phyloP scores from a whole-genome alignment of 2,113 vertebrate species.

The Atlantisia rogersi region DNA sequence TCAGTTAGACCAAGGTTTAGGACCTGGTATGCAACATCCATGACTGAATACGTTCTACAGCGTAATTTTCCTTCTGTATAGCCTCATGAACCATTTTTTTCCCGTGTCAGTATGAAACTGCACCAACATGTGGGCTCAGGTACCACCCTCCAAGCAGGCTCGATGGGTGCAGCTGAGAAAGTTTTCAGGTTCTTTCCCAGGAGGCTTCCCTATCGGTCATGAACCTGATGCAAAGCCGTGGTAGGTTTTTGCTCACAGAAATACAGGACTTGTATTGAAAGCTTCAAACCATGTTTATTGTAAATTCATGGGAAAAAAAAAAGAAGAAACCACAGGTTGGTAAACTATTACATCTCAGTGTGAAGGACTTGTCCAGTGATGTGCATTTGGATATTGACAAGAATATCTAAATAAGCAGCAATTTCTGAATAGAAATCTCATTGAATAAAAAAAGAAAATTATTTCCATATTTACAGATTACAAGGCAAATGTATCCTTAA shows the following conservation, averaged over 20 bases:
- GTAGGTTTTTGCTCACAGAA: slow-evolving; percentile 43
- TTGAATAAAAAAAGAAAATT: slow-evolving; percentile 76
- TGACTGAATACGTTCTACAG: not conserved
- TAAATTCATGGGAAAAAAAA: slow-evolving; percentile 55
- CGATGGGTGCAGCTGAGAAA: not conserved
- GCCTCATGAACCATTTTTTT: not conserved
- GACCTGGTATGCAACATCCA: not conserved
- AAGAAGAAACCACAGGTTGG: slow-evolving; percentile 57
- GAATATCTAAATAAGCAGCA: slow-evolving; percentile 65
- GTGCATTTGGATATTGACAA: slow-evolving; percentile 50
- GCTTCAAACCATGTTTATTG: slow-evolving; percentile 75
- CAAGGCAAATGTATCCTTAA: slow-evolving; percentile 54
- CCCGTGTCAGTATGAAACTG: not conserved
- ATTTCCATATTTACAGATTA: slow-evolving; percentile 83
- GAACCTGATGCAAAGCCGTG: not conserved
- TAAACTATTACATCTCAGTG: slow-evolving; percentile 62
- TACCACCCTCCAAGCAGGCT: not conserved
- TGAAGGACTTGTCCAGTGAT: slow-evolving; percentile 58
- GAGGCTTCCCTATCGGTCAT: not conserved
- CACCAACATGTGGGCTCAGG: not conserved
- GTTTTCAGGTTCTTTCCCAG: not conserved
- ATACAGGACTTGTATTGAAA: slow-evolving; percentile 38
- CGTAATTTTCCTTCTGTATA: not conserved
- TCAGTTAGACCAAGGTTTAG: not conserved
- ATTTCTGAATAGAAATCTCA: slow-evolving; percentile 67